Evolutionary conservation across 2,797 vertebrate genomes (phyloP).

Genomic region (Mormyrus hasselquistii): DNA sequence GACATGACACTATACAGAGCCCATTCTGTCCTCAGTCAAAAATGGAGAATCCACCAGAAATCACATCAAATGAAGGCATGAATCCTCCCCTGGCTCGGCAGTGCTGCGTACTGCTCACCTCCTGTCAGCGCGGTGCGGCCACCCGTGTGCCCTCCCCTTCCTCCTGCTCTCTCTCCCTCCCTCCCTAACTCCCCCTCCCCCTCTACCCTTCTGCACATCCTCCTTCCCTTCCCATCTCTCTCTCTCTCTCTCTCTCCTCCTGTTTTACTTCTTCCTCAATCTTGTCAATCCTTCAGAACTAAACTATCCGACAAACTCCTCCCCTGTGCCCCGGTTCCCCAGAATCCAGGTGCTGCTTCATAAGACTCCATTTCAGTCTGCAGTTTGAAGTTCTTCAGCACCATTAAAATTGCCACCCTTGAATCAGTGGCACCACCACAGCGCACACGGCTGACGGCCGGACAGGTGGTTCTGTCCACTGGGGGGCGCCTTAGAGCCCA

Average conservation of each 20-base stretch:
- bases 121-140: background rate
- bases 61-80: background rate
- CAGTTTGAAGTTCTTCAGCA: background rate
- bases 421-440: background rate
- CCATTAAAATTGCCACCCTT: background rate
- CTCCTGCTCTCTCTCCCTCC: constrained; percentile 1
- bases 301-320: background rate
- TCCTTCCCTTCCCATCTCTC: constrained; percentile 21
- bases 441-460: background rate
- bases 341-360: background rate
- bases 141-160: background rate
- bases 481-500: background rate
- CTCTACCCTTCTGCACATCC: background rate
- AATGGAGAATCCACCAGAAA: background rate
- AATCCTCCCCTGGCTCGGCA: constrained; percentile 6
- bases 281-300: background rate
- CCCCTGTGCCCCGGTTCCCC: background rate
- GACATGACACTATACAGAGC: background rate
- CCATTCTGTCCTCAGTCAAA: constrained; percentile 11
- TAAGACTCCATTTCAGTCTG: background rate
- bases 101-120: background rate
- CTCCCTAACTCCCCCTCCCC: background rate
- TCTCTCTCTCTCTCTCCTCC: background rate
- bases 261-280: background rate
- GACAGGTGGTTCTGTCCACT: background rate